phyloP scores from a whole-genome alignment of 2,888 invertebrate species.

The Himalopsyche kuldschensis region DNA sequence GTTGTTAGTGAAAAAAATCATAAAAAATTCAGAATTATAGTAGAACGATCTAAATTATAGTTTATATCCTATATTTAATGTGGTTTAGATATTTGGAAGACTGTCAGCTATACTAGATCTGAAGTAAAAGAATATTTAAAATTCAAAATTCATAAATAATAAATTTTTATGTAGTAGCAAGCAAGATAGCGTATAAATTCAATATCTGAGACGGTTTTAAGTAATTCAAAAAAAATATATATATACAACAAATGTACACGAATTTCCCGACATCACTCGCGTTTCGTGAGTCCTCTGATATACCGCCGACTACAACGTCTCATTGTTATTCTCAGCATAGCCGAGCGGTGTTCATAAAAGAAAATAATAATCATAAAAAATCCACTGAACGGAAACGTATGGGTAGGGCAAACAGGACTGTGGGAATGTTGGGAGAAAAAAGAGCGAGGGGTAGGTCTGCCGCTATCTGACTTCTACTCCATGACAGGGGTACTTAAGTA shows the following conservation, averaged over 20 bases:
- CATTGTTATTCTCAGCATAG: slow-evolving; percentile 39
- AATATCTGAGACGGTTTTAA: background rate
- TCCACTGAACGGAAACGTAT: slow-evolving; percentile 40
- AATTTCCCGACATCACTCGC: background rate
- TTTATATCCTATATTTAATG: too few relatives aligned
- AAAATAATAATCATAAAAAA: slow-evolving; percentile 41
- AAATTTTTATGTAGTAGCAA: too few relatives aligned
- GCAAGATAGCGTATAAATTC: too few relatives aligned
- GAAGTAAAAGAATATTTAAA: too few relatives aligned
- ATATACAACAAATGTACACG: background rate
- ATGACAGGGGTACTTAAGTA: background rate
- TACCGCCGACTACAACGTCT: slow-evolving; percentile 10
- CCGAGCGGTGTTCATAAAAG: slow-evolving; percentile 39
- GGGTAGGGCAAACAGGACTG: slow-evolving; percentile 35
- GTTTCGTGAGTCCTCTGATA: background rate
- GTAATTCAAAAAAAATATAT: too few relatives aligned
- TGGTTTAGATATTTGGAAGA: too few relatives aligned
- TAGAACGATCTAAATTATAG: too few relatives aligned
- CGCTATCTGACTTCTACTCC: background rate
- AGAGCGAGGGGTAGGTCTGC: slow-evolving; percentile 15
- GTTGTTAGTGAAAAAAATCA: too few relatives aligned
- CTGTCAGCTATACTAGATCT: too few relatives aligned
- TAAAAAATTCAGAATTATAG: too few relatives aligned
- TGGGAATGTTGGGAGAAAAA: background rate
- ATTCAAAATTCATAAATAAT: too few relatives aligned